Evolutionary conservation across 2,113 vertebrate species (phyloP), one percentile per base, ranked within the genome.

Genomic region (Chrysochloris asiatica): DNA sequence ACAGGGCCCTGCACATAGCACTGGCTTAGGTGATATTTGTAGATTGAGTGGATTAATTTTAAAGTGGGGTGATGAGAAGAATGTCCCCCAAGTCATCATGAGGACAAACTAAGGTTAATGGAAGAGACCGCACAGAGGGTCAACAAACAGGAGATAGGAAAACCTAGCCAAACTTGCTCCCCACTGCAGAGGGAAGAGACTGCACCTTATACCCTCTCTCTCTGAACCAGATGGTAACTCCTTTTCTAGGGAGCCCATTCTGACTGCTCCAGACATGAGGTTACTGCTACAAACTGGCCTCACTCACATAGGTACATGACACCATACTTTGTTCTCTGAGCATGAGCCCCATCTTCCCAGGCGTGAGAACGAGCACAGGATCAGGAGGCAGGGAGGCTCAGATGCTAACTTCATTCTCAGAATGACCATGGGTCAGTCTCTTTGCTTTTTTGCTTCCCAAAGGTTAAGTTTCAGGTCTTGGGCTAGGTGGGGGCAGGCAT

Each of bases 211-310:
- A 69, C 85, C 54, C 8, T 14, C 41, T 28, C 30, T 81, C 36
- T 41, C 76, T 67, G 50, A 92, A 36, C 36, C 54, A 81, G 59
- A 36, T 12, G 84, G 75, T 26, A 52, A 41, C 43, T 54, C 63
- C n/a, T 91, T 75, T 85, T 95, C 82, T 9, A 52, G n/a, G 48
- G 65, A 73, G 6, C 71, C 84, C 75, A 41, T 36, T 45, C 76
- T 71, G 75, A 85, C 52, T 89, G 24, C 30, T 83, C 67, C 10
- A 48, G 56, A 30, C n/a, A 77, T 22, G 19, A 54, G 12, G 28
- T 50, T 81, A 75, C 43, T 36, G 50, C 41, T 82, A 19, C 16
- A 47, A 63, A 41, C 6, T 67, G 22, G 38, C 54, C 75, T 84
- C 67, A 77, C 43, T 82, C 69, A 75, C 0, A 1, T 2, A 52